Evolutionary conservation across 1,140 invertebrate genomes (phyloP).

Genomic region (Apis cerana): DNA sequence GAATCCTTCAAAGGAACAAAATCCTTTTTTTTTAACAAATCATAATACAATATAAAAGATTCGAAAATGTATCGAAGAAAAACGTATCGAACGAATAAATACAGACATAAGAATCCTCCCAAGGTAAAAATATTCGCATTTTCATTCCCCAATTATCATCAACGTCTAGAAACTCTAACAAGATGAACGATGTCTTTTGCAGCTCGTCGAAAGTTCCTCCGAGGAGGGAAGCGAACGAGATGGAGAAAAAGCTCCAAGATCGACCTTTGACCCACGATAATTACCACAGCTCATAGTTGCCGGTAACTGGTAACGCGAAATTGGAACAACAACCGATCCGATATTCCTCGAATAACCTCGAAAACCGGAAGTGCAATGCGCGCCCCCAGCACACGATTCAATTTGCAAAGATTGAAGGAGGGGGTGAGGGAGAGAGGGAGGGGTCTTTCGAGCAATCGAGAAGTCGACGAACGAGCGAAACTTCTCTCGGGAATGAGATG

Average conservation of each 20-base stretch:
- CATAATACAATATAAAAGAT: no score
- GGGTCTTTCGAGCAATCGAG: slow-evolving; percentile 50
- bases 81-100: no score
- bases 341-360: background rate
- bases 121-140: background rate
- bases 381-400: slow-evolving; percentile 46
- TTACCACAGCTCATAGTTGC: background rate
- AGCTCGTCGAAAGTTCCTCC: background rate
- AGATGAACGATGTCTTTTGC: background rate
- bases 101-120: no score
- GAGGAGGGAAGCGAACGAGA: background rate
- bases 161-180: background rate
- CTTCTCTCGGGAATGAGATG: slow-evolving; percentile 23
- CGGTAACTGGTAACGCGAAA: background rate
- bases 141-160: background rate
- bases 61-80: no score
- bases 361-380: background rate
- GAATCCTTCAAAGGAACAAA: no score
- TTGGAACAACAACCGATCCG: background rate
- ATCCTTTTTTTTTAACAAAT: no score
- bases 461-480: slow-evolving; percentile 48
- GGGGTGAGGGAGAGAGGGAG: background rate
- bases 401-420: slow-evolving; percentile 30
- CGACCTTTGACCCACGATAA: slow-evolving; percentile 14
- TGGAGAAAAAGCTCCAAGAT: background rate